Percentiles rank a stretch among this genome's conserved stretches.
These are phyloP conservation scores for Campoplex nolae DNA, from an alignment of 2,888 invertebrate genomes.

Conservation along the genomic window DNA sequence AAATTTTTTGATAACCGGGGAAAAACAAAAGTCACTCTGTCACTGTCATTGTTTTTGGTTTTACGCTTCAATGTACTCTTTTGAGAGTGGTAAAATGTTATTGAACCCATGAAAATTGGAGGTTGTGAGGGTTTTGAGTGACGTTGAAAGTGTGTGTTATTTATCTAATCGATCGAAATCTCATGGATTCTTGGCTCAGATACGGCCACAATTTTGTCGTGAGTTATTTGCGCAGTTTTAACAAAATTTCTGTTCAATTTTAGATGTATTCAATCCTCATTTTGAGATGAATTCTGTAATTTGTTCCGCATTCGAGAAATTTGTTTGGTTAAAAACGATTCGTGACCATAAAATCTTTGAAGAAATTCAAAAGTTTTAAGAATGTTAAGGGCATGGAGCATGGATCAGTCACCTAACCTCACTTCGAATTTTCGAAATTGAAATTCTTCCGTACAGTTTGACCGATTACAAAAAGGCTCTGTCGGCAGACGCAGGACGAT, in stretches of 20 bases:
- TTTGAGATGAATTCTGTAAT: neutral
- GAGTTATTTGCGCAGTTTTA: neutral
- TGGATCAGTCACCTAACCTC: too few relatives aligned
- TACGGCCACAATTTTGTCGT: slow-evolving; percentile 21
- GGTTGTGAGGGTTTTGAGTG: slow-evolving; percentile 20
- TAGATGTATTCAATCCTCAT: neutral
- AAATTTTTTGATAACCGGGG: neutral
- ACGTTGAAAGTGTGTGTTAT: neutral
- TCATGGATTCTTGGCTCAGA: slow-evolving; percentile 36
- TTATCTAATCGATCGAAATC: neutral
- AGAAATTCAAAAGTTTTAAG: neutral
- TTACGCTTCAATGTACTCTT: neutral
- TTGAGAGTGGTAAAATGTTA: neutral
- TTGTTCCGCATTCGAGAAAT: neutral
- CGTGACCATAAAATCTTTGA: neutral
- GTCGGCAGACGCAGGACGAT: too few relatives aligned
- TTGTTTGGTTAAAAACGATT: neutral
- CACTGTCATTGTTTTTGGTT: neutral
- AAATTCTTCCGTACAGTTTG: too few relatives aligned
- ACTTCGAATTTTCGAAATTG: too few relatives aligned
- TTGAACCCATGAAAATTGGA: neutral
- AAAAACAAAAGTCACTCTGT: slow-evolving; percentile 4
- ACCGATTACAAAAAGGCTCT: too few relatives aligned
- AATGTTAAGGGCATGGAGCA: too few relatives aligned
- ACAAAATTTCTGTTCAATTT: neutral